Conservation (phyloP, 2,888 invertebrate species). For the Torymus tubicola region DNA sequence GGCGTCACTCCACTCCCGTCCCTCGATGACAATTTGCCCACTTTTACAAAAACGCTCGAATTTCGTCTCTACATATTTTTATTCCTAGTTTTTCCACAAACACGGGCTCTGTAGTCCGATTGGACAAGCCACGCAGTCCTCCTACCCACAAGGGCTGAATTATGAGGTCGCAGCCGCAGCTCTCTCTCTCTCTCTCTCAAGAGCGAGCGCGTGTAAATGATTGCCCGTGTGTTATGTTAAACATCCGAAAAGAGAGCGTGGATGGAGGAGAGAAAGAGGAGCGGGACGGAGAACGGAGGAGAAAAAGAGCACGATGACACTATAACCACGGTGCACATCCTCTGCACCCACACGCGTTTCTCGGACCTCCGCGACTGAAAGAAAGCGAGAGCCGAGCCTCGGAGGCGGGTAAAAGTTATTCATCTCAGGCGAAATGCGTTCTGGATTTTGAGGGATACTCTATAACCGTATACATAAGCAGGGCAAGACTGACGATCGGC, state of each 20-base stretch:
- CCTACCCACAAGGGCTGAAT: conserved; percentile 72
- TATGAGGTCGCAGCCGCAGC: conserved; percentile 74
- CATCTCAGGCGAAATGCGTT: conserved; percentile 70
- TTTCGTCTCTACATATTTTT: too few relatives aligned
- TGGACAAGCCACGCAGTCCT: conserved; percentile 30
- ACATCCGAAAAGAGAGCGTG: conserved; percentile 66
- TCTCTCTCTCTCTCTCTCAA: too few relatives aligned
- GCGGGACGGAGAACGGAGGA: conserved; percentile 12
- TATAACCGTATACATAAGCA: conserved; percentile 17
- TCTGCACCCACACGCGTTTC: conserved; percentile 70
- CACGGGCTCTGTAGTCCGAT: background rate
- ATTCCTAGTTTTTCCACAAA: too few relatives aligned
- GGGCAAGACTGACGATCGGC: conserved; percentile 48
- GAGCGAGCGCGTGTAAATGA: conserved; percentile 72
- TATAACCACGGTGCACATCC: conserved; percentile 48
- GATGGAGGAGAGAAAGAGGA: background rate
- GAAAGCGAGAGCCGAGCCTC: conserved; percentile 44
- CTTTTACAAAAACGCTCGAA: too few relatives aligned
- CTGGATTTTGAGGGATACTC: conserved; percentile 71
- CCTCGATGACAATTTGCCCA: too few relatives aligned
- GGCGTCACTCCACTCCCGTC: too few relatives aligned
- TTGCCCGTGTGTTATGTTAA: conserved; percentile 76
- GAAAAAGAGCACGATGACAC: conserved; percentile 58
- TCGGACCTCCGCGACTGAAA: conserved; percentile 58
- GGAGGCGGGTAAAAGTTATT: conserved; percentile 72